Evolutionary conservation across 1,140 invertebrate genomes (phyloP).

Genomic region (Bombus sylvicola): DNA sequence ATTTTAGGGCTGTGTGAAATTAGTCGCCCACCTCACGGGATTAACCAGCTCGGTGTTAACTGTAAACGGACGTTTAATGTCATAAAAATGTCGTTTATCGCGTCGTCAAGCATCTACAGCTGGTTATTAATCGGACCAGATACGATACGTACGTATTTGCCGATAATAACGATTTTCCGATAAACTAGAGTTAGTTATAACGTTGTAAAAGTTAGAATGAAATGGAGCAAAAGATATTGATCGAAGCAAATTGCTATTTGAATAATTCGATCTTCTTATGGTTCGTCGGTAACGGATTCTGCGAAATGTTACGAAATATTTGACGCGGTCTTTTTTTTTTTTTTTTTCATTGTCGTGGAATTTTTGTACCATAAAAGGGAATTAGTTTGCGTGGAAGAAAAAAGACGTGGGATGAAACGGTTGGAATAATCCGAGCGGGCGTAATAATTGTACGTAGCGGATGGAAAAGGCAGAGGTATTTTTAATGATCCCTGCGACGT

Average conservation of each 20-base stretch:
- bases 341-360: no score
- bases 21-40: background rate
- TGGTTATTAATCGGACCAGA: background rate
- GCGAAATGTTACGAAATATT: no score
- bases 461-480: background rate
- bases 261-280: no score
- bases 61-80: background rate
- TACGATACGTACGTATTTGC: background rate
- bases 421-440: background rate
- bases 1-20: conserved; percentile 5
- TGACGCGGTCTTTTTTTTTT: no score
- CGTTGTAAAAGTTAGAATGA: no score
- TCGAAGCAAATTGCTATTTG: no score
- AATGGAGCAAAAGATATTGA: no score
- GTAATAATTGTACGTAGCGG: background rate
- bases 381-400: background rate
- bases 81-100: background rate
- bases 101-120: background rate
- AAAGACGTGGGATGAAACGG: no score
- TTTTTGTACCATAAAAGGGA: no score
- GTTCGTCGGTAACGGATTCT: no score
- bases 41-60: background rate
- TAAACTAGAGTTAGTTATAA: background rate
- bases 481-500: background rate
- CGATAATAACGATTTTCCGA: background rate